Percentiles rank a stretch among this genome's conserved stretches.
Conservation (phyloP, 30 jellyfish, hydroid and myxozoan species). For the Pelagia noctiluca region DNA sequence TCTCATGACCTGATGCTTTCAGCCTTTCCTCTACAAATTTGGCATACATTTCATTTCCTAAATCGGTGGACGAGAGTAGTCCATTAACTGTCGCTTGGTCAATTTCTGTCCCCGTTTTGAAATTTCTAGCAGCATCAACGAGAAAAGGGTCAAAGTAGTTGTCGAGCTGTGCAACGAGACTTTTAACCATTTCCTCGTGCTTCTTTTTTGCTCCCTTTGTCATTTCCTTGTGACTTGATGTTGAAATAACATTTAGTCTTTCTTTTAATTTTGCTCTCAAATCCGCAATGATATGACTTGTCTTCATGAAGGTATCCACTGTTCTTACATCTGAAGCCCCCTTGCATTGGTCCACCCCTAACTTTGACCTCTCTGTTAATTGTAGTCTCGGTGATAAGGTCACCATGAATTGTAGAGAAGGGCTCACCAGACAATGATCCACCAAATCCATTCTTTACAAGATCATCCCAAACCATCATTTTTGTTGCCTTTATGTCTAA, state of each 20-base stretch:
- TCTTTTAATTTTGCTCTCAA: constrained; percentile 13
- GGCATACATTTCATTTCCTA: constrained; percentile 30
- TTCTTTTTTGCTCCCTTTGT: constrained; percentile 32
- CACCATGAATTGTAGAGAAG: constrained; percentile 60
- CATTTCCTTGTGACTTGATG: constrained; percentile 52
- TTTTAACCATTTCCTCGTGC: constrained; percentile 45
- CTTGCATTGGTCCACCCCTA: constrained; percentile 59
- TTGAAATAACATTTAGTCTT: background rate
- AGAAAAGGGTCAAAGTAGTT: constrained; percentile 60
- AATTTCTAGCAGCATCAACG: constrained; percentile 68
- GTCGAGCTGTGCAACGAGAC: constrained; percentile 57
- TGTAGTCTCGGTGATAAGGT: constrained; percentile 66
- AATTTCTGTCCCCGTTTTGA: constrained; percentile 62
- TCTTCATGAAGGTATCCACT: constrained; percentile 20
- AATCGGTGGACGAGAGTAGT: constrained; percentile 28
- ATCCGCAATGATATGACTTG: constrained; percentile 16
- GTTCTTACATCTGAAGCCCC: constrained; percentile 23
- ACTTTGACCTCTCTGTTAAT: constrained; percentile 66
- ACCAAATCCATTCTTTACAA: constrained; percentile 9
- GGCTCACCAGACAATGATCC: constrained; percentile 63
- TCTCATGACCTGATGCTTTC: constrained; percentile 15
- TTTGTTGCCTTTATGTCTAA: constrained; percentile 13
- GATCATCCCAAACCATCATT: constrained; percentile 11
- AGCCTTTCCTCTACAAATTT: constrained; percentile 30
- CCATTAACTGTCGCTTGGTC: constrained; percentile 39